These are phyloP conservation scores for Drosophila emarginata DNA, from an alignment of 2,888 invertebrate genomes.

Conservation along the genomic window DNA sequence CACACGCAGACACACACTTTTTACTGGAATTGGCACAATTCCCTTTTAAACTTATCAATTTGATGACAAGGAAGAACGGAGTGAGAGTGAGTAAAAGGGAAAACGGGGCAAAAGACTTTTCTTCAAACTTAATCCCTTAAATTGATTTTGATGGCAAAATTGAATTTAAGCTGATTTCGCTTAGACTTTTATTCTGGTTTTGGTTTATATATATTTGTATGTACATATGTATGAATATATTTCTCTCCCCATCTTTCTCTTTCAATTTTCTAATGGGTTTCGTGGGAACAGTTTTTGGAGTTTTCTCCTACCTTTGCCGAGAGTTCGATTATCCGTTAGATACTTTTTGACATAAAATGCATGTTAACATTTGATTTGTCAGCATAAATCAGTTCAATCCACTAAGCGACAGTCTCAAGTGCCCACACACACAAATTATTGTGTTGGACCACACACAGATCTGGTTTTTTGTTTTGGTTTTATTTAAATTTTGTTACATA, in stretches of 20 bases:
- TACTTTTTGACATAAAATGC: constrained; percentile 55
- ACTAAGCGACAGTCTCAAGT: constrained; percentile 51
- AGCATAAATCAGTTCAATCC: constrained; percentile 54
- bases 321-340: constrained; percentile 34
- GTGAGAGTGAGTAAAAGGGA: constrained; percentile 14
- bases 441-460: constrained; percentile 63
- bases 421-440: constrained; percentile 51
- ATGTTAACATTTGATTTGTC: constrained; percentile 70
- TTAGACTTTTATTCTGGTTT: constrained; percentile 52
- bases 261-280: constrained; percentile 8
- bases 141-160: constrained; percentile 73
- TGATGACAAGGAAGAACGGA: constrained; percentile 51
- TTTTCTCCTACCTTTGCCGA: constrained; percentile 16
- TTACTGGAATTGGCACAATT: constrained; percentile 73
- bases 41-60: constrained; percentile 75
- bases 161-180: constrained; percentile 72
- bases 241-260: too few species aligned
- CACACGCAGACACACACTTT: constrained; percentile 33
- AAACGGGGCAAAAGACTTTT: background rate
- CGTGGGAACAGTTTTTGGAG: background rate
- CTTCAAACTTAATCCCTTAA: constrained; percentile 71
- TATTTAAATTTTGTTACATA: constrained; percentile 67
- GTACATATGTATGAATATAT: background rate
- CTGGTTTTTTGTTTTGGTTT: constrained; percentile 41
- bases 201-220: constrained; percentile 23